Evolutionary conservation across 2,888 invertebrate species (phyloP).

Genomic region (Phaedon cochleariae): DNA sequence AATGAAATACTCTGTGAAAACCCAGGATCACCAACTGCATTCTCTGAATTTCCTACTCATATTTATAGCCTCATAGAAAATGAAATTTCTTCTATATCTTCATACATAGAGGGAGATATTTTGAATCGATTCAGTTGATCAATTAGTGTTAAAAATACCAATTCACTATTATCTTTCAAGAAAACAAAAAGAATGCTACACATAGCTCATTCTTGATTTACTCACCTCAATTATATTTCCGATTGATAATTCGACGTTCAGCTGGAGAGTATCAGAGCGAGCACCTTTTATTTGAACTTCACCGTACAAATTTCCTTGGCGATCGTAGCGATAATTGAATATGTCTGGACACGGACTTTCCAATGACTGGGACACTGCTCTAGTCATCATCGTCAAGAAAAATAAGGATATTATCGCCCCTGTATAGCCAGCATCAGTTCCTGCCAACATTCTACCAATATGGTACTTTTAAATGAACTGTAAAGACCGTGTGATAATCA

Average conservation of each 20-base stretch:
- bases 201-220: too few species aligned
- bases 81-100: too few species aligned
- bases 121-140: too few species aligned
- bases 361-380: conserved; percentile 19
- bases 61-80: too few species aligned
- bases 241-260: conserved; percentile 56
- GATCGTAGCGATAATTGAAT: conserved; percentile 61
- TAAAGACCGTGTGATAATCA: too few species aligned
- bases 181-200: not conserved
- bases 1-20: too few species aligned
- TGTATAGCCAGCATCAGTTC: too few species aligned
- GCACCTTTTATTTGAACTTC: conserved; percentile 56
- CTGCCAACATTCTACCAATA: not conserved
- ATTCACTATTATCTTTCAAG: not conserved
- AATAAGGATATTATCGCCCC: conserved; percentile 9
- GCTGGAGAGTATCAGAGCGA: conserved; percentile 44
- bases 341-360: conserved; percentile 57
- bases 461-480: too few species aligned
- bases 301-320: conserved; percentile 60
- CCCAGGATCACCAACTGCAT: too few species aligned
- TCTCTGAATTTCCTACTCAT: too few species aligned
- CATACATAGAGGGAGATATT: too few species aligned
- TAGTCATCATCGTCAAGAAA: conserved; percentile 11
- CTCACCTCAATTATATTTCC: conserved; percentile 55
- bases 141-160: too few species aligned